Percentiles rank a stretch among this genome's conserved stretches.
phyloP scores from a whole-genome alignment of 2,888 invertebrate genomes.

The Yponomeuta plumbellus region DNA sequence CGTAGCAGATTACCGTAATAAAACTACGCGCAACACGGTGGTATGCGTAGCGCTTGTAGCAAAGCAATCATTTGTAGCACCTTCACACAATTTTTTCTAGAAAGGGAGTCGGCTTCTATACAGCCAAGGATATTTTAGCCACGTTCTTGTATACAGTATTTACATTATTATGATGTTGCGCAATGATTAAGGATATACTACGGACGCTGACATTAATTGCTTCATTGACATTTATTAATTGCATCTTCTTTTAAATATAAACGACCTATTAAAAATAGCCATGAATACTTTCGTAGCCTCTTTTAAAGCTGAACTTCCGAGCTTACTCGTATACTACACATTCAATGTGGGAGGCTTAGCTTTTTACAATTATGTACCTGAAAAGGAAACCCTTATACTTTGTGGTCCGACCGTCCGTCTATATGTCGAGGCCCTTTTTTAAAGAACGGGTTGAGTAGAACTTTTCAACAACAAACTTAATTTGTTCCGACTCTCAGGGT shows the following conservation, averaged over 20 bases:
- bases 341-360: neutral
- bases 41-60: conserved; percentile 1
- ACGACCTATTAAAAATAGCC: conserved; percentile 45
- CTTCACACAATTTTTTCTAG: no score
- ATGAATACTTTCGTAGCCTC: conserved; percentile 30
- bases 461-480: no score
- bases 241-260: conserved; percentile 47
- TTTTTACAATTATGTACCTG: neutral
- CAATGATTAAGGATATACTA: conserved; percentile 22
- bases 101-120: neutral
- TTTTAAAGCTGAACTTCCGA: neutral
- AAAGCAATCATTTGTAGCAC: neutral
- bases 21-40: neutral
- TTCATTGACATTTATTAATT: conserved; percentile 45
- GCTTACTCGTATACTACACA: neutral
- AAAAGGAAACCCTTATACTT: neutral
- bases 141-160: no score
- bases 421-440: neutral
- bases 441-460: no score
- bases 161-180: neutral
- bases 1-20: no score
- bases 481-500: no score
- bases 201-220: conserved; percentile 48
- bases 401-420: neutral
- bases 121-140: no score